These are phyloP conservation scores for Ischnus inquisitorius DNA, from an alignment of 2,888 invertebrate species.

Conservation along the genomic window DNA sequence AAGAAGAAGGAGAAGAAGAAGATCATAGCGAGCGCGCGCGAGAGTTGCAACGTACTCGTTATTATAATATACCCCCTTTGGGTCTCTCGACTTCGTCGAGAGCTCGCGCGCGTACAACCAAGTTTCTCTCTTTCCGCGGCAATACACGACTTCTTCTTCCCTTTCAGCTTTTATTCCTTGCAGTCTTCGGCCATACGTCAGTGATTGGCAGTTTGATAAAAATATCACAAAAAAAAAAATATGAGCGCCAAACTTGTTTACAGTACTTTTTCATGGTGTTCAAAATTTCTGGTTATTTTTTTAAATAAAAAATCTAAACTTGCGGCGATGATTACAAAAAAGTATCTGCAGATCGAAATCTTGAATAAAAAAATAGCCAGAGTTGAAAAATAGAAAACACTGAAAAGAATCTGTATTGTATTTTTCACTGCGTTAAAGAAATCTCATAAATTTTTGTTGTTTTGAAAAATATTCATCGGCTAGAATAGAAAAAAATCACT, in stretches of 20 bases:
- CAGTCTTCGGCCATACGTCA: conserved; percentile 9
- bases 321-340: no score
- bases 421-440: no score
- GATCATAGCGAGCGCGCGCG: conserved; percentile 1
- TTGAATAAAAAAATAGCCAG: no score
- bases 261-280: no score
- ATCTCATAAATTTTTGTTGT: neutral
- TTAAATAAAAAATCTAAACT: neutral
- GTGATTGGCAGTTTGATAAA: neutral
- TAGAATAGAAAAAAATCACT: no score
- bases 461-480: no score
- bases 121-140: conserved; percentile 39
- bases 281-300: neutral
- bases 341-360: no score
- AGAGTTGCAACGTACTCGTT: conserved; percentile 52
- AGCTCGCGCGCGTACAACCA: conserved; percentile 13
- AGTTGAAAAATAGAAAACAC: no score
- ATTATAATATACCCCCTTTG: conserved; percentile 55
- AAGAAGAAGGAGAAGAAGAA: conserved; percentile 25
- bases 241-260: no score
- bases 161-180: neutral
- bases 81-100: conserved; percentile 25
- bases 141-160: conserved; percentile 40
- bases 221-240: no score
- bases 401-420: no score